A percentile compares a stretch with the other conserved stretches of the same genome.
Conservation (phyloP, 2,888 invertebrate genomes). For the Mechanitis messenoides region DNA sequence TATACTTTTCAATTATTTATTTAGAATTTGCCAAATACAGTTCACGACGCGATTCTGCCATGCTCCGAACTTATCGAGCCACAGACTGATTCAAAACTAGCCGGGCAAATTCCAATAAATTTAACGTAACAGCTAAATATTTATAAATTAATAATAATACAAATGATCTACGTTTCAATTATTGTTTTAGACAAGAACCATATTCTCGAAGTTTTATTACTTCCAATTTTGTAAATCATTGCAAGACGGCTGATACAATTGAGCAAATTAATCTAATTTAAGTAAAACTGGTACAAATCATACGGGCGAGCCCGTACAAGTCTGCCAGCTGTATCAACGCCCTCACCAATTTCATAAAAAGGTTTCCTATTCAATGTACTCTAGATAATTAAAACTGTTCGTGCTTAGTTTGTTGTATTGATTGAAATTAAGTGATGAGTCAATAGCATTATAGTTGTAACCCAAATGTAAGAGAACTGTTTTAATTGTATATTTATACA, state of each 20-base stretch:
- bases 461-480: background rate
- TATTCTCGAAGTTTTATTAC: background rate
- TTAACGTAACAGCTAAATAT: too few relatives aligned
- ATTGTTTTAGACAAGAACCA: too few relatives aligned
- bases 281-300: conserved; percentile 55
- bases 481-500: too few relatives aligned
- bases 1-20: too few relatives aligned
- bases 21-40: too few relatives aligned
- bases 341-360: conserved; percentile 69
- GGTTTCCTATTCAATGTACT: conserved; percentile 58
- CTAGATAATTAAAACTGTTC: conserved; percentile 27
- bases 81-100: too few relatives aligned
- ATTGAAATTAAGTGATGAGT: conserved; percentile 8
- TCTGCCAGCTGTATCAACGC: conserved; percentile 50
- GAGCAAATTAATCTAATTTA: conserved; percentile 58
- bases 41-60: too few relatives aligned
- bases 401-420: conserved; percentile 31
- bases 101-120: too few relatives aligned
- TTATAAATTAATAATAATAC: too few relatives aligned
- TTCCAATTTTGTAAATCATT: conserved; percentile 19
- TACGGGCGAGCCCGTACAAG: conserved; percentile 69
- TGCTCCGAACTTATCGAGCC: too few relatives aligned
- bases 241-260: conserved; percentile 40
- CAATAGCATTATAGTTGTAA: background rate
- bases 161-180: too few relatives aligned